Evolutionary conservation across 2,113 vertebrate species (phyloP).

Genomic region (Cathartes aura): DNA sequence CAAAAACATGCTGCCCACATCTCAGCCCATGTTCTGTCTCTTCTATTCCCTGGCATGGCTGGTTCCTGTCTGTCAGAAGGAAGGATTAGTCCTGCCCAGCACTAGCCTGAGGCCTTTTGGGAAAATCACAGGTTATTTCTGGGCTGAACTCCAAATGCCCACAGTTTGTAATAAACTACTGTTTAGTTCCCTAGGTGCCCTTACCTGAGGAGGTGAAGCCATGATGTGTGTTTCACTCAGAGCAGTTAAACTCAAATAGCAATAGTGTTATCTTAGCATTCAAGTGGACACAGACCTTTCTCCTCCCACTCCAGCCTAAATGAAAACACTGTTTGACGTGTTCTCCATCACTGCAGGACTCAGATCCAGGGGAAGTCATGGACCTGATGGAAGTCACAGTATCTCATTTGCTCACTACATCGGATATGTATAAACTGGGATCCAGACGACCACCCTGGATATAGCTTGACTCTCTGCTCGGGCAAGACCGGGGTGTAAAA

Average conservation of each 20-base stretch:
- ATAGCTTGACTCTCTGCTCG: neutral
- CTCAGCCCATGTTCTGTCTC: neutral
- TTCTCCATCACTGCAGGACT: neutral
- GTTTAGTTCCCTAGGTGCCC: neutral
- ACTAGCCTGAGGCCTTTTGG: neutral
- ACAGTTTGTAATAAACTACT: neutral
- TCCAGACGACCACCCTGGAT: too few relatives aligned
- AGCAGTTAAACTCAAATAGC: neutral
- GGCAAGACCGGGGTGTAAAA: neutral
- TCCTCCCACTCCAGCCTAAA: neutral
- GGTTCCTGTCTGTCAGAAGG: neutral
- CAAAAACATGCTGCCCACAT: neutral
- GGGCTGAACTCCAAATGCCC: neutral
- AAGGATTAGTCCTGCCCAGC: neutral
- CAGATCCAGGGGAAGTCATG: neutral
- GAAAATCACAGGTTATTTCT: neutral
- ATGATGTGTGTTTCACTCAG: neutral
- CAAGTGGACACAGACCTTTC: neutral
- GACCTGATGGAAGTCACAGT: neutral
- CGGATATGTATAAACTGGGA: neutral
- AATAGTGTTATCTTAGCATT: neutral
- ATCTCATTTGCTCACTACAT: neutral
- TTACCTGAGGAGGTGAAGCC: neutral
- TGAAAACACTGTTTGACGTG: neutral
- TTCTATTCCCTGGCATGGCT: fast-evolving